Conservation (phyloP, 2,113 vertebrate genomes). For the Microcebus tavaratra region DNA sequence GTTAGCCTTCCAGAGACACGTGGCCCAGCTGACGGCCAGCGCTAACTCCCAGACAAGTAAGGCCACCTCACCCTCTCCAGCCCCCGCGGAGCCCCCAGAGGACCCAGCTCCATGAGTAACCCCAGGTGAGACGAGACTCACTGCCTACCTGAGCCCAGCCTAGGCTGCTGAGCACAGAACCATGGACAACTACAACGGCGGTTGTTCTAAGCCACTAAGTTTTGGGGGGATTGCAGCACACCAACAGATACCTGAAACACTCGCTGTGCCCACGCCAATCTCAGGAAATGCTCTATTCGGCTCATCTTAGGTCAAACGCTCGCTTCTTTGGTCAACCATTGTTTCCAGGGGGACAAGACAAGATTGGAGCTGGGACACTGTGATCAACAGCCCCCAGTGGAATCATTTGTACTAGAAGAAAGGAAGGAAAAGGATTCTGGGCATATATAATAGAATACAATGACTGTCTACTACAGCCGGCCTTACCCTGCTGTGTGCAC, state of each 20-base stretch:
- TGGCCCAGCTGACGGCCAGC: neutral
- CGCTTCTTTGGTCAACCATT: neutral
- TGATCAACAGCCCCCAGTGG: neutral
- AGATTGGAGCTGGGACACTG: neutral
- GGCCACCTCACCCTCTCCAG: neutral
- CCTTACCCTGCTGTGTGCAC: neutral
- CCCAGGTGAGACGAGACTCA: neutral
- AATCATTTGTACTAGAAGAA: neutral
- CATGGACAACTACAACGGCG: neutral
- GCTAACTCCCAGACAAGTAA: neutral
- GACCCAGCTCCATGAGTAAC: neutral
- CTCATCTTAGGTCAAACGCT: neutral
- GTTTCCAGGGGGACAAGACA: neutral
- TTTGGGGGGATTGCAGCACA: neutral
- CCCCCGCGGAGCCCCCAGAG: neutral
- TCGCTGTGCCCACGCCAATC: too few species aligned
- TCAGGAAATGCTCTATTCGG: neutral
- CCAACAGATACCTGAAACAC: fast-evolving
- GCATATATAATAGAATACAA: neutral
- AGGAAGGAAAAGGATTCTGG: neutral
- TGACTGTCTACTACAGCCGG: neutral
- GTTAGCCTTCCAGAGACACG: neutral
- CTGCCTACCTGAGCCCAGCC: neutral
- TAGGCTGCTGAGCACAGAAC: neutral
- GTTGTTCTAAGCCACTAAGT: neutral